These are phyloP conservation scores for Ernsta delagoae DNA, from an alignment of 2,888 invertebrate genomes.

Conservation along the genomic window DNA sequence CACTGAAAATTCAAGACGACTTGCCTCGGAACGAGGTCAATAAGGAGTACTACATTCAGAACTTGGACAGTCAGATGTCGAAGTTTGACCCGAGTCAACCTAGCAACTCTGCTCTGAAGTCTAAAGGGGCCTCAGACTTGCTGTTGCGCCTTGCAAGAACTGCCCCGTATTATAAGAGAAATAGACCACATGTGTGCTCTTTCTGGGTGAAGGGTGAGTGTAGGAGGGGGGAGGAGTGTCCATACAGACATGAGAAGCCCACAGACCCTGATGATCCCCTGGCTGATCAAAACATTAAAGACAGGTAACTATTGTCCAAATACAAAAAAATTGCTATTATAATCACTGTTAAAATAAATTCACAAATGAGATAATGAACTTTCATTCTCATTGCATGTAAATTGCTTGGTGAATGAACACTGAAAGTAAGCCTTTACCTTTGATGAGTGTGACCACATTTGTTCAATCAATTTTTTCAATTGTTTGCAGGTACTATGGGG, in stretches of 20 bases:
- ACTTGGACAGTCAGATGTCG: conserved; percentile 91
- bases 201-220: conserved; percentile 99
- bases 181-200: conserved; percentile 97
- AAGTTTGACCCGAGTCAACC: conserved; percentile 79
- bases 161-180: conserved; percentile 97
- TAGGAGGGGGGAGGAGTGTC: conserved; percentile 97
- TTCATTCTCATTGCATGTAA: neutral
- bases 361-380: too few relatives aligned
- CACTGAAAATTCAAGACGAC: conserved; percentile 95
- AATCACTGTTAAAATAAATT: too few relatives aligned
- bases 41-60: conserved; percentile 97
- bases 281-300: conserved; percentile 97
- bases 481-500: conserved; percentile 91
- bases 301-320: conserved; percentile 83
- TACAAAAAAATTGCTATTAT: too few relatives aligned
- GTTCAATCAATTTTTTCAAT: too few relatives aligned
- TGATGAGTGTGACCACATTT: neutral
- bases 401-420: neutral
- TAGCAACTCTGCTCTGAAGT: conserved; percentile 87
- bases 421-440: neutral
- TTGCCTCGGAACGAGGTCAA: conserved; percentile 97
- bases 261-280: conserved; percentile 98
- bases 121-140: conserved; percentile 92
- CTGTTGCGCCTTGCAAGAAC: conserved; percentile 95
- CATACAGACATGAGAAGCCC: conserved; percentile 97